Conservation (phyloP, 2,888 invertebrate species). For the Rhamnusium bicolor region DNA sequence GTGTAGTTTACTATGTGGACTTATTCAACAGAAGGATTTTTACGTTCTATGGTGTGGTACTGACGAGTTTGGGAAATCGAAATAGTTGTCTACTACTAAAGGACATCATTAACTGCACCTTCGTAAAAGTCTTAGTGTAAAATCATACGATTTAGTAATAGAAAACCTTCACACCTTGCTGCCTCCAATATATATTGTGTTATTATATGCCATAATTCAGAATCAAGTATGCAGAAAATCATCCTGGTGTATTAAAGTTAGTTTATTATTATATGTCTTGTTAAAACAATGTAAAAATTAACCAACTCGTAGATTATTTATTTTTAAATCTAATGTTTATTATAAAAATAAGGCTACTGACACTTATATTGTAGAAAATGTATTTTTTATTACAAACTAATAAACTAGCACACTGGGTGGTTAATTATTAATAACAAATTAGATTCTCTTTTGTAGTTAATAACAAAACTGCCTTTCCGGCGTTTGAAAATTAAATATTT, state of each 20-base stretch:
- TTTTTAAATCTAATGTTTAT: neutral
- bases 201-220: neutral
- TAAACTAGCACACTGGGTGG: neutral
- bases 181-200: too few relatives aligned
- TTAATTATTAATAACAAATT: neutral
- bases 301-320: neutral
- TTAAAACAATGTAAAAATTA: neutral
- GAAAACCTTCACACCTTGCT: too few relatives aligned
- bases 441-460: neutral
- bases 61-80: too few relatives aligned
- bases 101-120: too few relatives aligned
- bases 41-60: too few relatives aligned
- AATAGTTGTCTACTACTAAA: too few relatives aligned
- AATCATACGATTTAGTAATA: too few relatives aligned
- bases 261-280: neutral
- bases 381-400: neutral
- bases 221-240: neutral
- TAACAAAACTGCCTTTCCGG: neutral
- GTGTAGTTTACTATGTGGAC: too few relatives aligned
- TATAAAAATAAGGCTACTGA: neutral
- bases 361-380: neutral
- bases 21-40: too few relatives aligned
- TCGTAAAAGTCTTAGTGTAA: too few relatives aligned
- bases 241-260: neutral
- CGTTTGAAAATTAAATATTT: slow-evolving; percentile 6